Evolutionary conservation across 2,113 vertebrate species (phyloP), one percentile per base, ranked within the genome.

Genomic region (Daphoenositta chrysoptera): DNA sequence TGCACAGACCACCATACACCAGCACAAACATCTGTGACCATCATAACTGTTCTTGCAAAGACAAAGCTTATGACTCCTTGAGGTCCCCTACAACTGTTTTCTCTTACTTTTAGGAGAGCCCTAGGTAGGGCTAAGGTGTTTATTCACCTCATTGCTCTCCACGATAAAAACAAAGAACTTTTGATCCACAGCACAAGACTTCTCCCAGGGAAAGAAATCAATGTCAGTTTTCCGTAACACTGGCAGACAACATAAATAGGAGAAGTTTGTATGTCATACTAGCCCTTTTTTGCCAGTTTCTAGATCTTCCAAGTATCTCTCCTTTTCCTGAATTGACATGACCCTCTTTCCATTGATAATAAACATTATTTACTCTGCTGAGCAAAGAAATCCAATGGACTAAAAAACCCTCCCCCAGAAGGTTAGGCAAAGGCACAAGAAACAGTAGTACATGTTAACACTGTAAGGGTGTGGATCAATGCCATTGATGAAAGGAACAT

Each of bases 1-100:
- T 60, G 14, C 50, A 75, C 17, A 51, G 47, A n/a, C 6, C 11
- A 20, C 5, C 0, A 0, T 8, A 57, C 0, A 0, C 13, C 1
- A 1, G 10, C 21, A 39, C 13, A 47, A 70, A 63, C 9, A 9
- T 4, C 16, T 51, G 6, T 51, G 22, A 8, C 15, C 31, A 30
- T 6, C 13, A 15, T 27, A 64, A 69, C 9, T 40, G 61, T 47
- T 31, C 37, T 60, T 57, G 13, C 18, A 31, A 7, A 51, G 64
- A 51, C 13, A 69, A 28, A 85, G 27, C 4, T n/a, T 27, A 42
- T 21, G 51, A 56, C 16, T 68, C 50, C 21, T 31, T 63, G 30
- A 85, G 10, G 15, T 47, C 4, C 6, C 8, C 53, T 47, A 39
- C 8, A 76, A 22, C 20, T 27, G 11, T 60, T 56, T 58, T n/a